Base-by-base conservation (phyloP, 2,888 invertebrate species). In the Allophyes oxyacanthae region DNA sequence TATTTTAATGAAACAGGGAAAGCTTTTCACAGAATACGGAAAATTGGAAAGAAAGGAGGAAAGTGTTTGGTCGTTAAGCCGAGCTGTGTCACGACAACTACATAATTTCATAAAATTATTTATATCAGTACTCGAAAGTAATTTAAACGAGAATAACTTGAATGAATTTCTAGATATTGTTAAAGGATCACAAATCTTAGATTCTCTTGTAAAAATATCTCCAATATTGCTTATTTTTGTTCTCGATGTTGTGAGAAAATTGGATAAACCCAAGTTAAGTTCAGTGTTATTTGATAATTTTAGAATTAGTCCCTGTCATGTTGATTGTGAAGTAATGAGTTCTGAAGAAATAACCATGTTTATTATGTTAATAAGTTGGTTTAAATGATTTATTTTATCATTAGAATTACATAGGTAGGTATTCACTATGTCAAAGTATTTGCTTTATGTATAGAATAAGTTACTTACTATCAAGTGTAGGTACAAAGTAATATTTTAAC, bases 161-260 rank as follows among this genome's bases (percentile, higher is more conserved):
- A 4, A 36, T 36, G 36, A 36, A 1, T 36, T 36, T 14, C 7
- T 36, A 1, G 9, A 13, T 14, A 36, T 14, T 7, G 9, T 36
- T 34, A 6, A 0, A 6, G 6, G 0, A 11, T 11, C 11, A 5
- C 11, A 13, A 59, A 57, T 62, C 44, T 32, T 64, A 68, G n/a
- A n/a, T n/a, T n/a, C n/a, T n/a, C n/a, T n/a, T n/a, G n/a, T n/a
- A n/a, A n/a, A n/a, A n/a, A n/a, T n/a, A n/a, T n/a, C 6, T 1
- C 6, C 6, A 11, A 11, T n/a, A 6, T 34, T 34, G 1, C 11
- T 13, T 34, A 34, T 6, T 11, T 34, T 11, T 34, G 13, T 34
- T 11, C 5, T 34, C 1, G 2, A 34, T 11, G 11, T 13, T 11
- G 13, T 34, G 11, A 34, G 13, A 34, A 13, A 13, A 34, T 10